These are phyloP conservation scores for Heliornis fulica DNA, from an alignment of 2,113 vertebrate species.

Conservation along the genomic window DNA sequence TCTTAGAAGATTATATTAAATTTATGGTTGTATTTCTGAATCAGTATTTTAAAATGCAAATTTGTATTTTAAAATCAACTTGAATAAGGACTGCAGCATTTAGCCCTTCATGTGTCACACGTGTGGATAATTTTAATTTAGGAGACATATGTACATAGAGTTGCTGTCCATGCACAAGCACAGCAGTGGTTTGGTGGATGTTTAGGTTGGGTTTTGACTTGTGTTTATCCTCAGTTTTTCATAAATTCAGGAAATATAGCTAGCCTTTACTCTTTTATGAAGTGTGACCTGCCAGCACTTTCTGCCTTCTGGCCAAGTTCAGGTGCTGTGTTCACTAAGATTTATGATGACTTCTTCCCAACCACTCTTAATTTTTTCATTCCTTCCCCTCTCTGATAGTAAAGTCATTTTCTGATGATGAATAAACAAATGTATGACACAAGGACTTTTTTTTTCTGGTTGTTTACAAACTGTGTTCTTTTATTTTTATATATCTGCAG, in stretches of 20 bases:
- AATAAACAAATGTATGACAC: not conserved
- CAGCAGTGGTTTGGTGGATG: fast-evolving
- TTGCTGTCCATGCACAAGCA: not conserved
- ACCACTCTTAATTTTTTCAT: not conserved
- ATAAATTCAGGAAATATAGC: not conserved
- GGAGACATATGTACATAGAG: not conserved
- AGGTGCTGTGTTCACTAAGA: not conserved
- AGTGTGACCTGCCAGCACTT: not conserved
- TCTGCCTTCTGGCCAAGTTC: not conserved
- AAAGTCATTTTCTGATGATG: not conserved
- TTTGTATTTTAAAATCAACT: not conserved
- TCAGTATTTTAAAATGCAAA: slow-evolving; percentile 1
- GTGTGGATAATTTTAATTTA: not conserved
- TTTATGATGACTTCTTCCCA: not conserved
- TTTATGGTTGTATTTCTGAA: not conserved
- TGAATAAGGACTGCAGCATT: not conserved
- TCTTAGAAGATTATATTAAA: not conserved
- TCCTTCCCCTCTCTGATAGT: not conserved
- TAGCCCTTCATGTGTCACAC: not conserved
- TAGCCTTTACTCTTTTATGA: not conserved
- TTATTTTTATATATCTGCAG: not conserved
- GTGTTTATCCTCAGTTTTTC: not conserved
- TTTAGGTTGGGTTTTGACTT: no score
- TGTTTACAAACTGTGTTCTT: not conserved
- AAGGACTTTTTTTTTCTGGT: not conserved